Base-by-base conservation (phyloP, 92 coral and sea anemone genomes). In the Heliopora coerulea region DNA sequence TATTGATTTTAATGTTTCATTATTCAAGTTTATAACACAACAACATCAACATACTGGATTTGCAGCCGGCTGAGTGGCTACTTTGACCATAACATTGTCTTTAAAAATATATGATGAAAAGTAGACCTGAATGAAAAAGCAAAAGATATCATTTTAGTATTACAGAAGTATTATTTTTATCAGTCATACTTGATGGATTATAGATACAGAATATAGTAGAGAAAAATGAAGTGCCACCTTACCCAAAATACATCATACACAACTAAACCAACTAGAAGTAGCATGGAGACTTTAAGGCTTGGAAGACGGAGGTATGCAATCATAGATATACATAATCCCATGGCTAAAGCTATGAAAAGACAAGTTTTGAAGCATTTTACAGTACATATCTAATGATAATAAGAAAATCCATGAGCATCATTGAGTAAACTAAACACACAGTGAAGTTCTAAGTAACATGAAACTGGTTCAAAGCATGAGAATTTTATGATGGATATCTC, bases 241-340 rank as follows among this genome's bases (percentile, higher is more conserved):
- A 92, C 97, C 97, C 97, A 92, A 79, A 92, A 92, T 14, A 92
- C 97, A 81, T 92, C 97, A 68, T 92, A 92, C 23, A 91, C 73
- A 58, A 92, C 70, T 26, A 92, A 87, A 26, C 97, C 97, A 46
- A 87, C 84, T 20, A 92, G 83, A 31, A 92, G 82, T 29, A 92
- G 88, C 33, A 96, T 92, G 2, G 97, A 92, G 4, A 92, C 96
- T 84, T 92, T 92, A 27, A 92, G 90, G 78, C 97, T 92, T 72
- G 97, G 97, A 0, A 92, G 86, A 27, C 97, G 87, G 19, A 92
- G 86, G 25, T 92, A 92, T 20, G 97, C 97, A 69, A 92, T 92
- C 96, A 92, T 92, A 29, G 97, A 92, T 32, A 92, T 89, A 76
- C 97, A 92, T 27, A 92, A 78, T 69, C 97, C 97, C 96, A 92